Evolutionary conservation across 2,888 invertebrate species (phyloP), one percentile per base, ranked within the genome.

Genomic region (Drosophila koepferae): DNA sequence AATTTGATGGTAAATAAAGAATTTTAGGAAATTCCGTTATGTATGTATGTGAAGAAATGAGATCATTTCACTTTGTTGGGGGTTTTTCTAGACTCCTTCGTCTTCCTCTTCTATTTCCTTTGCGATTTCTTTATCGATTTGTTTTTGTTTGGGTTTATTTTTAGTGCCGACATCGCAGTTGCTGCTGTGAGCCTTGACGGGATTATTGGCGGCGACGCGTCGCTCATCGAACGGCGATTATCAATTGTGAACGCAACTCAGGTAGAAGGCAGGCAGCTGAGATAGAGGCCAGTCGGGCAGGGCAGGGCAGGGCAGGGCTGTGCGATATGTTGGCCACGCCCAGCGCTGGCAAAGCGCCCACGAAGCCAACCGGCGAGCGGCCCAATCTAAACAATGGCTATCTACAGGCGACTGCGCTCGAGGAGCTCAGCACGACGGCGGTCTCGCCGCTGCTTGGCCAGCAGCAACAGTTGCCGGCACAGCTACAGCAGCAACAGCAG

Each of bases 331-430:
- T 85, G 80, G 72, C 72, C 72, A 79, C 82, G 76, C 72, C 82
- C 69, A 72, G 38, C 48, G 76, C 63, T 55, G 68, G 63, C 44
- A 61, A 66, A 55, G 59, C 70, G 70, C 36, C 67, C 66, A 62
- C 83, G 72, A 81, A 84, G 44, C 31, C 67, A 46, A 40, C n/a
- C 18, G 40, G 41, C 70, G 88, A 86, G 76, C 73, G 82, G 73
- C 40, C 54, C 23, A 80, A 90, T 40, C 81, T 92, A 58, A 93
- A 93, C 84, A 93, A 93, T 80, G 93, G 93, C 72, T 93, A 92
- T 87, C 84, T 93, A 61, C 91, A 80, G 63, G 67, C 75, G 23
- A 80, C 72, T 56, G 73, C 72, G 14, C 61, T 73, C 59, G 76
- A 88, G 63, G 89, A 87, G 66, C 72, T 82, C 0, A 84, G 74